These are phyloP conservation scores for Paratilapia polleni DNA, from an alignment of 2,113 vertebrate species.

Conservation along the genomic window DNA sequence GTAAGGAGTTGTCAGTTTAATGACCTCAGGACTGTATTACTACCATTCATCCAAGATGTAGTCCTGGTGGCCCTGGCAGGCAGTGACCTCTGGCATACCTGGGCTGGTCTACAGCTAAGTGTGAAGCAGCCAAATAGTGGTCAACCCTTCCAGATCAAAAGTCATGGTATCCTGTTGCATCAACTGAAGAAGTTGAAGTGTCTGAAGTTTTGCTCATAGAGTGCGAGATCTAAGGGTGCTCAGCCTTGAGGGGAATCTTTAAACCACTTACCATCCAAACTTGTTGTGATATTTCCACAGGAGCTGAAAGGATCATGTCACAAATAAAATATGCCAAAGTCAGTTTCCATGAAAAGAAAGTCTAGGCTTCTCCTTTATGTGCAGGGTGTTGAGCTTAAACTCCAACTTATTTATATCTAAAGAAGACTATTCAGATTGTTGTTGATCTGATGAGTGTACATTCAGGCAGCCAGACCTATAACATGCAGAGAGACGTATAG, in stretches of 20 bases:
- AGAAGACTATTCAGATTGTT: not conserved
- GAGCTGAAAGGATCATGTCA: not conserved
- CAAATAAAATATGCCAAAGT: not conserved
- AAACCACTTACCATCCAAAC: not conserved
- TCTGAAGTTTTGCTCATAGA: not conserved
- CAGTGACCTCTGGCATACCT: not conserved
- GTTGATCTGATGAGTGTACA: not conserved
- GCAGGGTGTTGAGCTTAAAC: not conserved
- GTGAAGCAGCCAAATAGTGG: not conserved
- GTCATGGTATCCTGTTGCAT: not conserved
- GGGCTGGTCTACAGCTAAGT: not conserved
- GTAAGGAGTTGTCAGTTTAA: no score
- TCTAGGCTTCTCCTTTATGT: not conserved
- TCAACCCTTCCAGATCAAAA: not conserved
- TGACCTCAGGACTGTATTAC: no score
- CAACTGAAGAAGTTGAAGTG: not conserved
- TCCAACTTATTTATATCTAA: not conserved
- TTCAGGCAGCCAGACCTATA: not conserved
- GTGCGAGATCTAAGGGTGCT: not conserved
- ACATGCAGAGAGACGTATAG: not conserved
- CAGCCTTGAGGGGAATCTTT: not conserved
- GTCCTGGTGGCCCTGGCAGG: not conserved
- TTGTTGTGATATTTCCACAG: fast-evolving
- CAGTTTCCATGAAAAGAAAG: not conserved
- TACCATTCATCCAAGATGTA: not conserved